Evolutionary conservation across 2,797 vertebrate genomes (phyloP), one percentile per base, ranked within the genome.

Genomic region (Hafferia zeledoni): DNA sequence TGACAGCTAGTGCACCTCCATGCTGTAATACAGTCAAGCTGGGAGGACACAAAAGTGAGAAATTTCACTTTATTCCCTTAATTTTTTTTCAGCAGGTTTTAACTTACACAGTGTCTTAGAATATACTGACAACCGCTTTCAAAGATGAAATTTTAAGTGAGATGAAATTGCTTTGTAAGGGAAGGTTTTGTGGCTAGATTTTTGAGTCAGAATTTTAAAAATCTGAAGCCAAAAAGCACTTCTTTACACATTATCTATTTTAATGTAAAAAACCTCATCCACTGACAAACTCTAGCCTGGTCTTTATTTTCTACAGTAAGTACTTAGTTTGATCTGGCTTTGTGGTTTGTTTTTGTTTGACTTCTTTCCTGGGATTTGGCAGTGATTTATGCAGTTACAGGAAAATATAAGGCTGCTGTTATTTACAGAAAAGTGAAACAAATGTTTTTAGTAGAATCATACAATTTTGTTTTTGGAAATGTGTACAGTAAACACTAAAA

Each of bases 81-180:
- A 72, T 83, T 83, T 55, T 84, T 94, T 95, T 96, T 72, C 94
- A 91, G 79, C 85, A 41, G 82, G 65, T 82, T 94, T 95, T 88
- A 83, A 74, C 82, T 91, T 60, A 41, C 1, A 2, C 13, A n/a
- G 57, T 41, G 43, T 65, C 65, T 86, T 47, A 56, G 59, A 92
- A 86, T 65, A 60, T 52, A 70, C 41, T 83, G 91, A 83, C 59
- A 67, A 63, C 44, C 46, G 41, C 69, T 89, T 91, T 89, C 76
- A 78, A 70, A 93, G 59, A 69, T 72, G 25, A 59, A 65, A 69
- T 88, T 86, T 83, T 46, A 95, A 83, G 65, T 74, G 68, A 87
- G 56, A 83, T 80, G 37, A 89, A 76, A 93, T 81, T 84, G 74
- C 47, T 76, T 93, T 70, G 63, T 67, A 31, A 5, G 3, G 60